Conservation (phyloP, 1,140 invertebrate genomes). For the Sarcophaga peregrina region DNA sequence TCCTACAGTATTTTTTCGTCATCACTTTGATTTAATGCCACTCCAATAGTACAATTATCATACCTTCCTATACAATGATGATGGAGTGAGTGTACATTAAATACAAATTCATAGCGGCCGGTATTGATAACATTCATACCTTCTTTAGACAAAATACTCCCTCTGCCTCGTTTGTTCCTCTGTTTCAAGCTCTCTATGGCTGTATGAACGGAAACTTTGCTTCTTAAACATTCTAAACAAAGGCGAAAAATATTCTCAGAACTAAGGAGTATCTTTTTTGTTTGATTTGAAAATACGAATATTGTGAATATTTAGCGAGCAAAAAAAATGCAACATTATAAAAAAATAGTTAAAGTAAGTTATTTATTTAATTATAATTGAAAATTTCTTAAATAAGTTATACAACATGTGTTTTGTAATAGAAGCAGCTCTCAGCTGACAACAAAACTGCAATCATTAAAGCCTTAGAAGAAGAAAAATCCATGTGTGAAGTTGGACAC, state of each 20-base stretch:
- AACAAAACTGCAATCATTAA: too few species aligned
- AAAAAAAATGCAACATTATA: too few species aligned
- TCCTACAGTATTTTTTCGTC: neutral
- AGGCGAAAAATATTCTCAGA: neutral
- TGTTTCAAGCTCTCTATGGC: neutral
- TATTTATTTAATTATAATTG: too few species aligned
- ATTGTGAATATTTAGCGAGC: conserved; percentile 1
- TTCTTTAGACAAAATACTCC: neutral
- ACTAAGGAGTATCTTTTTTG: neutral
- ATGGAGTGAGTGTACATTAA: neutral
- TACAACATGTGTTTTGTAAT: too few species aligned
- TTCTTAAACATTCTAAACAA: too few species aligned
- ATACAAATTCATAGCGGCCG: neutral
- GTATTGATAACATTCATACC: conserved; percentile 19
- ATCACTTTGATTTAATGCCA: neutral
- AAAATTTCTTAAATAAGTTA: too few species aligned
- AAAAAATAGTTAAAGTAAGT: too few species aligned
- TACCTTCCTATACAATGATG: neutral
- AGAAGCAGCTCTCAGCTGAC: too few species aligned
- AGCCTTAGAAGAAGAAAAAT: too few species aligned
- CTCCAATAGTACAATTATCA: neutral
- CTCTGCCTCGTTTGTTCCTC: neutral
- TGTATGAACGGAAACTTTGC: neutral
- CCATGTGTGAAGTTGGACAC: too few species aligned
- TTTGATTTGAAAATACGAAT: neutral